Base-by-base conservation (phyloP, 2,888 invertebrate genomes). In the Nomada lathburiana region DNA sequence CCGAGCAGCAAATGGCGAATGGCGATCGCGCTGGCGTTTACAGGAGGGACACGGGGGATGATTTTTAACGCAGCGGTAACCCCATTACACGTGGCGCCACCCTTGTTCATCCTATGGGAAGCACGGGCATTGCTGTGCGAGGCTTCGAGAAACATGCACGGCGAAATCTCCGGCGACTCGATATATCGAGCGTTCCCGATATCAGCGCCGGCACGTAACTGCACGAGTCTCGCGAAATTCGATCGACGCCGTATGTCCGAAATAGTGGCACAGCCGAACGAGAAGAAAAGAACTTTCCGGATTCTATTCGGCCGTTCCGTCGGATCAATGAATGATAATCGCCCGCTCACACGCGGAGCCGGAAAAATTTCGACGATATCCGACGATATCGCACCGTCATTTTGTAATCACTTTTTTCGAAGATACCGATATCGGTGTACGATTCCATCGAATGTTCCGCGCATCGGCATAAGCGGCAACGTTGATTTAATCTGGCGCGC, bases 61-160 rank as follows among this genome's bases (percentile, higher is more conserved):
- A 69, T 90, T 90, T 89, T 89, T 90, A 86, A 88, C 86, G 83
- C 77, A 64, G 85, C 83, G 81, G 76, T 87, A 90, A 89, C 87
- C 89, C 88, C 86, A 89, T 89, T 90, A 89, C 81, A 78, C 86
- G 85, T 57, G 73, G 81, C 77, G 83, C 75, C 85, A 80, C 75
- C 88, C 82, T 78, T 42, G 62, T 18, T 18, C 72, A n/a, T n/a
- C 70, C 72, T 70, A 42, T 62, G 26, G 68, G 20, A 36, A 59
- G 55, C 71, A 69, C 67, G 76, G 82, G 64, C 82, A 72, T 63
- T 60, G 71, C 72, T 55, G 77, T 70, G 55, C 72, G 72, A 77
- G 59, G 76, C 53, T 55, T 63, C 26, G 50, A 63, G 67, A 88
- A 86, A 86, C 83, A 88, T 82, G 78, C 77, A 53, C 26, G 70